phyloP scores from a whole-genome alignment of 2,113 vertebrate genomes.

The Thoracochromis brauschi region DNA sequence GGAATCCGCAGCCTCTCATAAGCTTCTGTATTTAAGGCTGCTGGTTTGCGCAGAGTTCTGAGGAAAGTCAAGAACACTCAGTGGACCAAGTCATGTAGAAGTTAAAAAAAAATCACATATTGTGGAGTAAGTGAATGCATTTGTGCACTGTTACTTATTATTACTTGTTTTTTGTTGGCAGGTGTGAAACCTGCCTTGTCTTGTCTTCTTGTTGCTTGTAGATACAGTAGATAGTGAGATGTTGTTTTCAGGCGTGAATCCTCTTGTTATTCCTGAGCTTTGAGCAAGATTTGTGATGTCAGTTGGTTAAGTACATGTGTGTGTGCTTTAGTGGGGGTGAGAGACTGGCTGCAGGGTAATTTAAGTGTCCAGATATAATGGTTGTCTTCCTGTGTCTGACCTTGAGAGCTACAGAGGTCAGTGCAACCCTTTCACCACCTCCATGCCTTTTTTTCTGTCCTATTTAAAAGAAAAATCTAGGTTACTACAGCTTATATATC shows the following conservation, averaged over 20 bases:
- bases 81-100: background rate
- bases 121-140: background rate
- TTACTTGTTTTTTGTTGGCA: background rate
- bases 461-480: background rate
- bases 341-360: background rate
- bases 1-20: conserved; percentile 30
- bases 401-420: conserved; percentile 15
- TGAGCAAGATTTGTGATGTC: conserved; percentile 37
- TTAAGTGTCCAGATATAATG: conserved; percentile 26
- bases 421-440: conserved; percentile 6
- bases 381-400: conserved; percentile 29
- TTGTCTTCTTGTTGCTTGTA: background rate
- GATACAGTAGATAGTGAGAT: background rate
- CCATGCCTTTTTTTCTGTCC: background rate
- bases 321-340: background rate
- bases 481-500: background rate
- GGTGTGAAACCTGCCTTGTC: background rate
- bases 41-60: background rate
- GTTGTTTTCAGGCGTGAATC: conserved; percentile 9
- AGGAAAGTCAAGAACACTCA: background rate
- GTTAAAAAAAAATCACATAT: background rate
- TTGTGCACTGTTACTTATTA: background rate
- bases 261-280: background rate
- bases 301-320: conserved; percentile 21
- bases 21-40: conserved; percentile 21